Conservation (phyloP, 2,797 vertebrate species). For the Sylvia borin region DNA sequence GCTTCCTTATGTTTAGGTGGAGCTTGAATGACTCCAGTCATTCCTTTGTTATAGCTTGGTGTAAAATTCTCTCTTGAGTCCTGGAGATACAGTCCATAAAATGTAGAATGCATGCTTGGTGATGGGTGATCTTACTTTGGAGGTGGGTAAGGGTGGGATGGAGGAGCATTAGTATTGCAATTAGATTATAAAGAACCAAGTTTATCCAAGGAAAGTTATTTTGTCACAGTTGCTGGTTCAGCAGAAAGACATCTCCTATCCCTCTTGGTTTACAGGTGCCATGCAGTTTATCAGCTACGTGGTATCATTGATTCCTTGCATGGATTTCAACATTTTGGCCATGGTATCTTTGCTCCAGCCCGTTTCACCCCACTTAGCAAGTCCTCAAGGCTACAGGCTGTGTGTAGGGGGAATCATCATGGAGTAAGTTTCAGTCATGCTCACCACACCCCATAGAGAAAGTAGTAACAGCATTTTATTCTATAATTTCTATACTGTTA, state of each 20-base stretch:
- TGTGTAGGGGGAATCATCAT: not conserved
- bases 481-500: not conserved
- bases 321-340: not conserved
- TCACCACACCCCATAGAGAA: no score
- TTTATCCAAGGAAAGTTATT: not conserved
- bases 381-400: not conserved
- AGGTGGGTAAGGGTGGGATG: not conserved
- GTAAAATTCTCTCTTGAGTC: not conserved
- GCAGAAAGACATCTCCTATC: not conserved
- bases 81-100: not conserved
- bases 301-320: not conserved
- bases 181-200: no score
- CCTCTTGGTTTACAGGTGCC: not conserved
- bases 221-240: not conserved
- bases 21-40: not conserved
- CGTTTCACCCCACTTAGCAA: not conserved
- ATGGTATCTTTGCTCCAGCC: not conserved
- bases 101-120: fast-evolving
- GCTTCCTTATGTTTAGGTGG: not conserved
- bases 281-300: not conserved
- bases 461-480: not conserved
- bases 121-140: no score
- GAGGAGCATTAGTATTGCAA: not conserved
- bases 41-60: not conserved
- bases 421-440: not conserved